Percentiles rank a stretch among this genome's conserved stretches.
Evolutionary conservation across 2,113 vertebrate species (phyloP).

Genomic region (Xyliphius kryptos): DNA sequence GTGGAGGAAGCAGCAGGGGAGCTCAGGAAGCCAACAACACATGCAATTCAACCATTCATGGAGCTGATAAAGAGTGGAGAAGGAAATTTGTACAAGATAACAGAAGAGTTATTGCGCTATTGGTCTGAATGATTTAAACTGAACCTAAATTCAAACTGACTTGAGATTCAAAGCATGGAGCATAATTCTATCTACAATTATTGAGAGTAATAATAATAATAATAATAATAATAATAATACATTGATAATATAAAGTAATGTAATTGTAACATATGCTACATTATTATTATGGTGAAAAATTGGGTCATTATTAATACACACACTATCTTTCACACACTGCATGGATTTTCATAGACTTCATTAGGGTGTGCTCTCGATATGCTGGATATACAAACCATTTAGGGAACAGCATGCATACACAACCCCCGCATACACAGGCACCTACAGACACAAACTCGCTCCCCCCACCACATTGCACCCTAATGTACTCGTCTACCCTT

Average conservation of each 20-base stretch:
- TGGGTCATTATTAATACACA: constrained; percentile 49
- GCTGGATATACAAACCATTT: constrained; percentile 31
- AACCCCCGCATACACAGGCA: constrained; percentile 31
- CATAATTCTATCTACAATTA: no score
- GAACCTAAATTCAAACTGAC: no score
- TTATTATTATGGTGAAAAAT: no score
- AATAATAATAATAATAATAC: no score
- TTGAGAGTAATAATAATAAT: no score
- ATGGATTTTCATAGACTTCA: constrained; percentile 49
- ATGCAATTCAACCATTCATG: constrained; percentile 6
- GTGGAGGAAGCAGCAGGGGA: constrained; percentile 27
- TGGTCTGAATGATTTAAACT: no score
- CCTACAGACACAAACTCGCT: constrained; percentile 24
- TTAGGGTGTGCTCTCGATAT: constrained; percentile 42
- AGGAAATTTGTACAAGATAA: neutral
- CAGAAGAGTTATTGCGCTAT: no score
- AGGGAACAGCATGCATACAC: constrained; percentile 3
- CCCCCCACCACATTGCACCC: constrained; percentile 28
- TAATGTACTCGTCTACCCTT: neutral
- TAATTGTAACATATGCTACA: no score
- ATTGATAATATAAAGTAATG: no score
- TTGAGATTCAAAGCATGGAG: no score
- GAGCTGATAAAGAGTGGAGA: constrained; percentile 11
- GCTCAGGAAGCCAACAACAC: constrained; percentile 11
- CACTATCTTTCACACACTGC: constrained; percentile 22